phyloP scores from a whole-genome alignment of 2,113 vertebrate species.

The Hepsetus odoe region DNA sequence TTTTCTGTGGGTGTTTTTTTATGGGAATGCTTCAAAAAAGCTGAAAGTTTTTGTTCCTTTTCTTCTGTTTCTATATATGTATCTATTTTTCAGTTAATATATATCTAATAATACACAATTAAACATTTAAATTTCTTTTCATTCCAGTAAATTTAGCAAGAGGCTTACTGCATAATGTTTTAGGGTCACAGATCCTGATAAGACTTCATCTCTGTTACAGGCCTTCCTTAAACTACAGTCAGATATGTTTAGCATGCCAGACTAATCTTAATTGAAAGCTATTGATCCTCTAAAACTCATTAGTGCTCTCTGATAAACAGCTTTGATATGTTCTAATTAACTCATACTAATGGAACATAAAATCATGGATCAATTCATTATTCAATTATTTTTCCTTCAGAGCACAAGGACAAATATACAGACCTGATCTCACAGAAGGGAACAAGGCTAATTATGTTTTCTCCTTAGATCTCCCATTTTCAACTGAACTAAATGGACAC shows the following conservation, averaged over 20 bases:
- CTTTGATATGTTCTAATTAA: constrained; percentile 71
- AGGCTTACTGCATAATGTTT: neutral
- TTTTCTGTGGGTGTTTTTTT: too few species aligned
- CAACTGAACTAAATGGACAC: neutral
- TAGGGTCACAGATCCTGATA: neutral
- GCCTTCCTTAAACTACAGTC: constrained; percentile 1
- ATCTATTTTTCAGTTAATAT: too few species aligned
- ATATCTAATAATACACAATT: too few species aligned
- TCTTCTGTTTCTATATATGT: neutral
- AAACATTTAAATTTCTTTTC: neutral
- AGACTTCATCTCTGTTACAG: neutral
- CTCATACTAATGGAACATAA: constrained; percentile 67
- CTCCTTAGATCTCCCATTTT: neutral
- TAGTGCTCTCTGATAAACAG: constrained; percentile 66
- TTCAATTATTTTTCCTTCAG: constrained; percentile 73
- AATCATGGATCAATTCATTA: constrained; percentile 73
- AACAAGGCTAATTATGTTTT: neutral
- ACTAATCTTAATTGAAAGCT: constrained; percentile 58
- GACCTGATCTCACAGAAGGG: neutral
- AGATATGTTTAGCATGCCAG: constrained; percentile 37
- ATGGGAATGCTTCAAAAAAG: constrained; percentile 16
- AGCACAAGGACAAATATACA: constrained; percentile 48
- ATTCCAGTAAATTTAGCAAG: neutral
- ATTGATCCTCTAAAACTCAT: constrained; percentile 74
- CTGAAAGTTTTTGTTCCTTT: neutral